These are phyloP conservation scores for Limosa lapponica DNA, from an alignment of 2,797 vertebrate species.

Conservation along the genomic window DNA sequence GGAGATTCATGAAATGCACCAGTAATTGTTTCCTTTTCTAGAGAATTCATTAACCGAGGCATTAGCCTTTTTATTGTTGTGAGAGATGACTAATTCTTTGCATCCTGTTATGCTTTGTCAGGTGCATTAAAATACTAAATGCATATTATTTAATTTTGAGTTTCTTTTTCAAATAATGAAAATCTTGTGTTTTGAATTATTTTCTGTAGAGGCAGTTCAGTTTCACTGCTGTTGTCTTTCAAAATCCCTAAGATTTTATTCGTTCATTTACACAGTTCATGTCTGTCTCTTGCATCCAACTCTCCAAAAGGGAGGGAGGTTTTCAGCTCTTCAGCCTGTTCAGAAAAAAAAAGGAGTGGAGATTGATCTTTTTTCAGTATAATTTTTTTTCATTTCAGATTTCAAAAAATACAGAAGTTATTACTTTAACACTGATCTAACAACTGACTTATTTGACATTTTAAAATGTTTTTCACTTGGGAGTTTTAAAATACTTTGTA, in stretches of 20 bases:
- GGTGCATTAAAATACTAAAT: neutral
- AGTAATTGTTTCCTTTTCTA: conserved; percentile 40
- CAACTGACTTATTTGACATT: neutral
- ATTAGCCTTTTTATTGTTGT: conserved; percentile 4
- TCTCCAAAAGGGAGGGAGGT: neutral
- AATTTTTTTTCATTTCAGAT: neutral
- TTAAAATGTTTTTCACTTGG: neutral
- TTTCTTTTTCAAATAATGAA: neutral
- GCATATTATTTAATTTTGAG: neutral
- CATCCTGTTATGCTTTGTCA: conserved; percentile 2
- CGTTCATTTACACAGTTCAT: neutral
- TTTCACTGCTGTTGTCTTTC: neutral
- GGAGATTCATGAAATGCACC: conserved; percentile 18
- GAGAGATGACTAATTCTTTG: neutral
- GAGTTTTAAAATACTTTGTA: neutral
- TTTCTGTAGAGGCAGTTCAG: neutral
- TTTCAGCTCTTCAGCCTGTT: neutral
- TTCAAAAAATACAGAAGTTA: neutral
- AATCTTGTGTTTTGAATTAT: neutral
- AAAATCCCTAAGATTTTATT: neutral
- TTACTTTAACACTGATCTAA: neutral
- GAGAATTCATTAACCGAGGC: conserved; percentile 21
- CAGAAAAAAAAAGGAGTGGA: neutral
- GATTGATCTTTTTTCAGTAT: neutral
- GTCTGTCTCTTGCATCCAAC: neutral